Percentiles rank a stretch among this genome's conserved stretches.
Evolutionary conservation across 2,113 vertebrate species (phyloP).

Genomic region (Bubo bubo): DNA sequence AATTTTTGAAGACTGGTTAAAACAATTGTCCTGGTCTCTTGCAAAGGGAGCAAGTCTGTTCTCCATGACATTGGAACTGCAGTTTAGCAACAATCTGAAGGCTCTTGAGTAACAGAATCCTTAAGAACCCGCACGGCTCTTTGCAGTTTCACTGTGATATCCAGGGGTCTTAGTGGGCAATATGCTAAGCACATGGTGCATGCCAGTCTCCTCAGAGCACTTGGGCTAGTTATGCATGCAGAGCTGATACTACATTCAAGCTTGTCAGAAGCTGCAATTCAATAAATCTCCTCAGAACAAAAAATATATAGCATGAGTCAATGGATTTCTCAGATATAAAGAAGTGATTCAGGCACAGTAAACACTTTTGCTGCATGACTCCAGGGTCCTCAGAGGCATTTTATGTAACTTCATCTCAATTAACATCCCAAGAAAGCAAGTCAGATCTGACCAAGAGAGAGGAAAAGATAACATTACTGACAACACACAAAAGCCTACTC

Average conservation of each 20-base stretch:
- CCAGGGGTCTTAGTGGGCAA: background rate
- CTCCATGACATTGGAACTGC: background rate
- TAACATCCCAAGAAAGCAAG: constrained; percentile 10
- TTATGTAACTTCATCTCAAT: constrained; percentile 24
- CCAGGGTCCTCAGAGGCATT: background rate
- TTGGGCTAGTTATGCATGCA: background rate
- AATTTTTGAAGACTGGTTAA: background rate
- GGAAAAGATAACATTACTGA: background rate
- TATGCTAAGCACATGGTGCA: background rate
- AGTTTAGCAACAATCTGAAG: background rate
- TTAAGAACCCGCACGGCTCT: background rate
- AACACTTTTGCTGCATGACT: constrained; percentile 14
- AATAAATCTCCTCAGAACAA: background rate
- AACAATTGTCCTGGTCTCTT: background rate
- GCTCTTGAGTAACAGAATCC: background rate
- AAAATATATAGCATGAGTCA: constrained; percentile 31
- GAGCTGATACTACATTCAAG: background rate
- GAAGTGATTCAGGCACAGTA: background rate
- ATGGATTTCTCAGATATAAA: constrained; percentile 22
- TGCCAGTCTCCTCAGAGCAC: background rate
- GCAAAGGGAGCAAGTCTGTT: background rate
- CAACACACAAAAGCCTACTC: background rate
- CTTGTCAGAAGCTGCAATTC: background rate
- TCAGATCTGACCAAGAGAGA: background rate
- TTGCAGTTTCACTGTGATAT: background rate